A percentile compares a stretch with the other conserved stretches of the same genome.
phyloP scores from a whole-genome alignment of 2,797 vertebrate genomes.

The Heliangelus exortis region DNA sequence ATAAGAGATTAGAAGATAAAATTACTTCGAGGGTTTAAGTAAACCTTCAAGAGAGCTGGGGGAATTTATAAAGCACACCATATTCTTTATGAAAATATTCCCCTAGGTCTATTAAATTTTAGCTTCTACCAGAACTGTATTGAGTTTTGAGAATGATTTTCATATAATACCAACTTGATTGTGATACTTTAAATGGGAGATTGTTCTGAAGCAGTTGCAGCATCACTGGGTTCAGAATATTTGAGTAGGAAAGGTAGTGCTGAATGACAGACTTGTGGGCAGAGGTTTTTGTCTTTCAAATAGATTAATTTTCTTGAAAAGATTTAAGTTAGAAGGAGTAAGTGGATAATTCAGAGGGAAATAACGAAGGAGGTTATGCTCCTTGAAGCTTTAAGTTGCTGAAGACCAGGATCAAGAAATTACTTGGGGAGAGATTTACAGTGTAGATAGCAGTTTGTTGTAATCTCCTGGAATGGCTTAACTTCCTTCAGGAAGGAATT shows the following conservation, averaged over 20 bases:
- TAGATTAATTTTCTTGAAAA: conserved; percentile 9
- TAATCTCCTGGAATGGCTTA: neutral
- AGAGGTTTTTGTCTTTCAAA: conserved; percentile 31
- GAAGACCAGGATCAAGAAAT: conserved; percentile 19
- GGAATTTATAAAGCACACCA: conserved; percentile 43
- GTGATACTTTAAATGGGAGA: conserved; percentile 6
- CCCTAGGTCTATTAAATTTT: conserved; percentile 51
- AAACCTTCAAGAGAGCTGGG: conserved; percentile 51
- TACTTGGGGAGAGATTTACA: neutral
- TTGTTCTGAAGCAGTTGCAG: conserved; percentile 5
- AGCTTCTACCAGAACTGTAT: conserved; percentile 30
- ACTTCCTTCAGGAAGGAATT: neutral
- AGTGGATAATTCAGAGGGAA: conserved; percentile 45
- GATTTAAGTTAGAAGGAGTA: neutral
- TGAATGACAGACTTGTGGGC: conserved; percentile 1
- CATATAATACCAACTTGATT: conserved; percentile 28
- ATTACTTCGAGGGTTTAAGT: conserved; percentile 57
- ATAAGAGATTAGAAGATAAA: conserved; percentile 53
- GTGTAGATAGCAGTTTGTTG: neutral
- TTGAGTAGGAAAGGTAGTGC: neutral
- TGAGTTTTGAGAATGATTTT: conserved; percentile 56
- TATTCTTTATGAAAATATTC: conserved; percentile 61
- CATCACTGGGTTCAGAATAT: neutral
- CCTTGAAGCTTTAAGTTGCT: conserved; percentile 44
- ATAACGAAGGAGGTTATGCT: conserved; percentile 24